Evolutionary conservation across 35 echinoderm and acorn worm species (phyloP).

Genomic region (Lytechinus pictus): DNA sequence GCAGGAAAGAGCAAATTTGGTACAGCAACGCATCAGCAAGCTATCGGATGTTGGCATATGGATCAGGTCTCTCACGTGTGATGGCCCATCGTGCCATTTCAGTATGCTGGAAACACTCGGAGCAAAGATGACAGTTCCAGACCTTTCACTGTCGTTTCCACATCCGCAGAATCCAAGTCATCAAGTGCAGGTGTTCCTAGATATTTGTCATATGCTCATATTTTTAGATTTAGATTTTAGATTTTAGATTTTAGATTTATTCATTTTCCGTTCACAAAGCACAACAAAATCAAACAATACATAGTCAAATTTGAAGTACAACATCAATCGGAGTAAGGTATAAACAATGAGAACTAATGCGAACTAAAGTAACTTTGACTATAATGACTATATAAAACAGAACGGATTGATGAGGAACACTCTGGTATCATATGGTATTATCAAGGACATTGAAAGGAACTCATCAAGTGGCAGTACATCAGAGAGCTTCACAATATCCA

Average conservation of each 20-base stretch:
- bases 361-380: too few relatives aligned
- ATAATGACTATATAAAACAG: too few relatives aligned
- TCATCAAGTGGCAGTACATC: slow-evolving; percentile 38
- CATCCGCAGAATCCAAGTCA: neutral
- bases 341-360: too few relatives aligned
- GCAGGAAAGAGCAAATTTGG: neutral
- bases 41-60: slow-evolving; percentile 10
- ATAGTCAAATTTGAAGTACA: too few relatives aligned
- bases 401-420: neutral
- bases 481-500: slow-evolving; percentile 50
- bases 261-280: too few relatives aligned
- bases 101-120: slow-evolving; percentile 4
- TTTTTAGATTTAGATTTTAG: too few relatives aligned
- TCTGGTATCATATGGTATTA: neutral
- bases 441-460: neutral
- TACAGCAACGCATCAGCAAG: neutral
- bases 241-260: too few relatives aligned
- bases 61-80: slow-evolving; percentile 28
- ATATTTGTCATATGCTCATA: slow-evolving; percentile 61
- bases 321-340: too few relatives aligned
- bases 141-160: slow-evolving; percentile 36
- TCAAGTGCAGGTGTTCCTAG: slow-evolving; percentile 26
- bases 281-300: too few relatives aligned
- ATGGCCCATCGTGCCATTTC: slow-evolving; percentile 48
- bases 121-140: neutral